phyloP scores from a whole-genome alignment of 2,888 invertebrate genomes.

The Himalopsyche tibetana region DNA sequence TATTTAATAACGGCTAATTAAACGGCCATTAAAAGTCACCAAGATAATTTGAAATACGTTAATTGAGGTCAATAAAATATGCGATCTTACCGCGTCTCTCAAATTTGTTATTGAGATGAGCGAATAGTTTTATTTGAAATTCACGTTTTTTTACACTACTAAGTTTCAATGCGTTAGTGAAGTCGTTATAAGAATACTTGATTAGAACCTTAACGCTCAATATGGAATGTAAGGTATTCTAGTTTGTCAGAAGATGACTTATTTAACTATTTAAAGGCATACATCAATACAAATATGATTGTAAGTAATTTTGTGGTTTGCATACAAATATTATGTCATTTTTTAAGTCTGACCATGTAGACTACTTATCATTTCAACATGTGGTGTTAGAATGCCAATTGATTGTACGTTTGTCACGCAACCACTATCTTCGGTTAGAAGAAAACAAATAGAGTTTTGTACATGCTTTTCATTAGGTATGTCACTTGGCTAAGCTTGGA shows the following conservation, averaged over 20 bases:
- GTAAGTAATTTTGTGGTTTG: too few relatives aligned
- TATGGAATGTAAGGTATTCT: conserved; percentile 27
- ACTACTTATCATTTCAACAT: too few relatives aligned
- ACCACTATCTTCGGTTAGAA: too few relatives aligned
- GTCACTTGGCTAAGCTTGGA: too few relatives aligned
- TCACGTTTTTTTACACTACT: neutral
- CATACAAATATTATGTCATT: too few relatives aligned
- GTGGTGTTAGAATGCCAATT: too few relatives aligned
- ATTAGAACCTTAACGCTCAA: neutral
- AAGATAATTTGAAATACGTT: conserved; percentile 52
- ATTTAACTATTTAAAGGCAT: neutral
- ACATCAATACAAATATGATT: too few relatives aligned
- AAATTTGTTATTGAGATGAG: conserved; percentile 53
- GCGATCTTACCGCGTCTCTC: conserved; percentile 44
- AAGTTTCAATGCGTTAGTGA: neutral
- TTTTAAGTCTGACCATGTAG: too few relatives aligned
- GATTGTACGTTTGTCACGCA: too few relatives aligned
- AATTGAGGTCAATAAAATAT: conserved; percentile 61
- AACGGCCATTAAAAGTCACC: conserved; percentile 39
- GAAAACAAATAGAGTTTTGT: too few relatives aligned
- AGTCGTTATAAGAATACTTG: conserved; percentile 5
- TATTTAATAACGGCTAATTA: conserved; percentile 35
- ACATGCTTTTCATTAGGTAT: too few relatives aligned
- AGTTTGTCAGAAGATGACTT: conserved; percentile 29
- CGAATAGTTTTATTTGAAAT: conserved; percentile 18